Conservation (phyloP, 2,888 invertebrate genomes). For the Drosophila pegasa region DNA sequence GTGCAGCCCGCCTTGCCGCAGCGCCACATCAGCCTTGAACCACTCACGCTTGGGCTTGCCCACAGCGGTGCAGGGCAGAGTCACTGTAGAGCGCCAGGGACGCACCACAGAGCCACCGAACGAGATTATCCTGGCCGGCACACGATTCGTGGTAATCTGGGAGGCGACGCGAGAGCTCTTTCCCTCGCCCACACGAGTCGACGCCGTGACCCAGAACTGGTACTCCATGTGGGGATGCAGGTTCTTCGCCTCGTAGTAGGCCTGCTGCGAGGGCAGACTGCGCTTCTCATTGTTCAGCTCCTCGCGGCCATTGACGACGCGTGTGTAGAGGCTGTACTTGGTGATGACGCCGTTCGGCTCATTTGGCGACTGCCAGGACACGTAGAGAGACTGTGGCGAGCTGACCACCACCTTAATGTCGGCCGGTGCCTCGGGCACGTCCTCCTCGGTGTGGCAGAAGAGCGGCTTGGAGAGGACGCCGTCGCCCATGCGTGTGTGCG, state of each 20-base stretch:
- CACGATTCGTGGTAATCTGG: slow-evolving; percentile 88
- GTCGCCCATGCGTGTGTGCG: slow-evolving; percentile 92
- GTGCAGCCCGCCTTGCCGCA: slow-evolving; percentile 87
- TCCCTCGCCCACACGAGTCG: slow-evolving; percentile 91
- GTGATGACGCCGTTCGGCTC: slow-evolving; percentile 91
- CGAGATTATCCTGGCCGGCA: slow-evolving; percentile 89
- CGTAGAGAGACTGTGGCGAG: slow-evolving; percentile 89
- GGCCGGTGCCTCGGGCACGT: slow-evolving; percentile 92
- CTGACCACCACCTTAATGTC: slow-evolving; percentile 92
- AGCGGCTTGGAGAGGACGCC: slow-evolving; percentile 89
- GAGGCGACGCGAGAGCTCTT: slow-evolving; percentile 89
- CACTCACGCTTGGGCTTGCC: slow-evolving; percentile 89
- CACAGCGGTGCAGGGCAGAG: slow-evolving; percentile 88
- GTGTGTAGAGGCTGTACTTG: slow-evolving; percentile 90
- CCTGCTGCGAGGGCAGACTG: slow-evolving; percentile 88
- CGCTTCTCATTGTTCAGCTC: slow-evolving; percentile 89
- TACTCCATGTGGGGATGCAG: slow-evolving; percentile 90
- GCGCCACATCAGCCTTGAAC: slow-evolving; percentile 87
- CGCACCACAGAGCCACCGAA: slow-evolving; percentile 89
- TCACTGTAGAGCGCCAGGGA: slow-evolving; percentile 89
- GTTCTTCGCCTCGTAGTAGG: slow-evolving; percentile 88
- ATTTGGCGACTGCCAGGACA: slow-evolving; percentile 91
- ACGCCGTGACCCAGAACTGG: slow-evolving; percentile 92
- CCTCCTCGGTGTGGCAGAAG: slow-evolving; percentile 92
- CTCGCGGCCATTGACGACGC: slow-evolving; percentile 89